A percentile compares a stretch with the other conserved stretches of the same genome.
Evolutionary conservation across 2,113 vertebrate species (phyloP).

Genomic region (Nycticorax nycticorax): DNA sequence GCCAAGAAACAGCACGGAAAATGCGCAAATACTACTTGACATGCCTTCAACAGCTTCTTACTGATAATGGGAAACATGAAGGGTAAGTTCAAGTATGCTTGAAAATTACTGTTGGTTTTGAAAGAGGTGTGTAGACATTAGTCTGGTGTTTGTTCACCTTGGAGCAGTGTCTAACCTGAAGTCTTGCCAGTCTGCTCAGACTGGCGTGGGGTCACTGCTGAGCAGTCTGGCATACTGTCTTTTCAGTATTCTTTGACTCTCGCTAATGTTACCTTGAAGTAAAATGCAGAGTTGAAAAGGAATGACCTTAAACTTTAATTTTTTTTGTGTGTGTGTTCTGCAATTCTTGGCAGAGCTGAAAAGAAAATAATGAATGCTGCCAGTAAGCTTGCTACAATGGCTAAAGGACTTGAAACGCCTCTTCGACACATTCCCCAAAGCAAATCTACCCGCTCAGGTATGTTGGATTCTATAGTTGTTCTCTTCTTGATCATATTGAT

Average conservation of each 20-base stretch:
- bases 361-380: conserved; percentile 94
- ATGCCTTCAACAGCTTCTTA: conserved; percentile 90
- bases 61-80: conserved; percentile 82
- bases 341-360: conserved; percentile 82
- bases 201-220: not conserved
- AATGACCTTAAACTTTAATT: not conserved
- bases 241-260: not conserved
- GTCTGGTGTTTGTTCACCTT: not conserved
- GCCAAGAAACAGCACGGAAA: conserved; percentile 87
- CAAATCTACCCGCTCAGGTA: conserved; percentile 62
- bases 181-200: not conserved
- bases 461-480: not conserved
- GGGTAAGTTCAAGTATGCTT: conserved; percentile 69
- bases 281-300: not conserved
- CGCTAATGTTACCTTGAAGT: not conserved
- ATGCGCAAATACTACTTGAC: conserved; percentile 92
- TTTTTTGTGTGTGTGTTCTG: not conserved
- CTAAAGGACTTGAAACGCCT: conserved; percentile 89
- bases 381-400: conserved; percentile 91
- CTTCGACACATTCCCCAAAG: conserved; percentile 65
- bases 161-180: not conserved
- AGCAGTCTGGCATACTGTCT: not conserved
- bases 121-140: not conserved
- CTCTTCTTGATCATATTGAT: not conserved
- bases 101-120: not conserved